These are phyloP conservation scores for Sisor rabdophorus DNA, from an alignment of 2,113 vertebrate genomes.

Conservation along the genomic window DNA sequence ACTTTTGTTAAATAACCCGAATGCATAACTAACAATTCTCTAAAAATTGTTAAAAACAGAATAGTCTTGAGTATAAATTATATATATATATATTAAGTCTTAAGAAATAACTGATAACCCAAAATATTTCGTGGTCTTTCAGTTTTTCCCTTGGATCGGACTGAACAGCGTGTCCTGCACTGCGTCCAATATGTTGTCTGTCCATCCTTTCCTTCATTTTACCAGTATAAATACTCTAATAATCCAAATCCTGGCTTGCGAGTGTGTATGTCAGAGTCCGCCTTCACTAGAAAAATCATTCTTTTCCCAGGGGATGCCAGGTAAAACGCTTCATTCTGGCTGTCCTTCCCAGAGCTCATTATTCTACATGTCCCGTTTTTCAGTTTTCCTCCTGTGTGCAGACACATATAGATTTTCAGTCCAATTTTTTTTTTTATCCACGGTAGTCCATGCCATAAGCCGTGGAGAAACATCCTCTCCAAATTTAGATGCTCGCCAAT, in stretches of 20 bases:
- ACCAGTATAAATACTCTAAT: background rate
- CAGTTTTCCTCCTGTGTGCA: slow-evolving; percentile 11
- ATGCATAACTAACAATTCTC: background rate
- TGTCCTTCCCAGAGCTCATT: slow-evolving; percentile 45
- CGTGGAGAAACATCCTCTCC: background rate
- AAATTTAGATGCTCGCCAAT: slow-evolving; percentile 27
- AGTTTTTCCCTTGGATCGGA: background rate
- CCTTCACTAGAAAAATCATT: slow-evolving; percentile 40
- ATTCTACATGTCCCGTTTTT: slow-evolving; percentile 41
- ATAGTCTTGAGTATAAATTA: background rate
- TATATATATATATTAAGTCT: no score
- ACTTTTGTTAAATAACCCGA: background rate
- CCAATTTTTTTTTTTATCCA: background rate
- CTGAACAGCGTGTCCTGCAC: background rate
- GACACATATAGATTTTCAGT: background rate
- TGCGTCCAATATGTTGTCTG: background rate
- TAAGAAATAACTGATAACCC: background rate
- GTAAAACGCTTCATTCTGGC: slow-evolving; percentile 41
- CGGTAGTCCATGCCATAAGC: slow-evolving; percentile 3
- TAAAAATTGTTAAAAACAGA: background rate
- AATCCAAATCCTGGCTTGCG: slow-evolving; percentile 6
- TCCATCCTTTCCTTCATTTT: slow-evolving; percentile 15
- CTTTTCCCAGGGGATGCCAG: slow-evolving; percentile 23
- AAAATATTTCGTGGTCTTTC: background rate
- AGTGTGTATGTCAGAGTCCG: slow-evolving; percentile 18